Conservation (phyloP, 2,797 vertebrate species). For the Phoebastria nigripes region DNA sequence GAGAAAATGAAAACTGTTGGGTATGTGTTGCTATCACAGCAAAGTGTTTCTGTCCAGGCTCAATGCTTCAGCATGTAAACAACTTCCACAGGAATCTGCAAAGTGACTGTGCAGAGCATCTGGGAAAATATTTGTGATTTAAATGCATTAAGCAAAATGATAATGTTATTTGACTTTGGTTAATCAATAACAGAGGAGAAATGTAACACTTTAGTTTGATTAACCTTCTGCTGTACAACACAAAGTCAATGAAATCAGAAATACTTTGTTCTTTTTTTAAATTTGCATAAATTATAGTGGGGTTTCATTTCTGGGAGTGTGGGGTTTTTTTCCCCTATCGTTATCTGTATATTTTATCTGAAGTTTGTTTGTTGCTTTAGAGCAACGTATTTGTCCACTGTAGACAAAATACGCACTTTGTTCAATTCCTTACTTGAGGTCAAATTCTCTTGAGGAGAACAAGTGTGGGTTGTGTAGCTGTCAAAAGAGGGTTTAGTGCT, state of each 20-base stretch:
- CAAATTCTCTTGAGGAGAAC: slow-evolving; percentile 80
- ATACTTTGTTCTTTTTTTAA: neutral
- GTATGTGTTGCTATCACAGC: slow-evolving; percentile 21
- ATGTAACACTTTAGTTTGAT: neutral
- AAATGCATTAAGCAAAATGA: slow-evolving; percentile 44
- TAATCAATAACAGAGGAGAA: slow-evolving; percentile 49
- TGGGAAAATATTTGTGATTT: slow-evolving; percentile 36
- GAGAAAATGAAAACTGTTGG: slow-evolving; percentile 34
- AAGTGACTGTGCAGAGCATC: neutral
- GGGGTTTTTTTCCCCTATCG: rapidly evolving
- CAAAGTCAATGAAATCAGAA: slow-evolving; percentile 29
- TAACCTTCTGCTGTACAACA: slow-evolving; percentile 13
- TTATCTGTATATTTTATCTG: slow-evolving; percentile 23
- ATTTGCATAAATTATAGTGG: neutral
- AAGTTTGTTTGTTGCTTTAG: slow-evolving; percentile 34
- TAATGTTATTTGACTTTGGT: slow-evolving; percentile 54
- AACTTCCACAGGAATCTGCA: slow-evolving; percentile 24
- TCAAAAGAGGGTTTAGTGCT: slow-evolving; percentile 79
- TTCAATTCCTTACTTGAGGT: slow-evolving; percentile 62
- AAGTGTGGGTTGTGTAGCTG: slow-evolving; percentile 81
- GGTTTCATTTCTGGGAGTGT: neutral
- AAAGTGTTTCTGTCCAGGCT: neutral
- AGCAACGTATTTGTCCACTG: neutral
- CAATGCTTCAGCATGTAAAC: slow-evolving; percentile 23
- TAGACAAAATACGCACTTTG: slow-evolving; percentile 26